Base-by-base conservation (phyloP, 2,113 vertebrate genomes). In the Corvus hawaiiensis region DNA sequence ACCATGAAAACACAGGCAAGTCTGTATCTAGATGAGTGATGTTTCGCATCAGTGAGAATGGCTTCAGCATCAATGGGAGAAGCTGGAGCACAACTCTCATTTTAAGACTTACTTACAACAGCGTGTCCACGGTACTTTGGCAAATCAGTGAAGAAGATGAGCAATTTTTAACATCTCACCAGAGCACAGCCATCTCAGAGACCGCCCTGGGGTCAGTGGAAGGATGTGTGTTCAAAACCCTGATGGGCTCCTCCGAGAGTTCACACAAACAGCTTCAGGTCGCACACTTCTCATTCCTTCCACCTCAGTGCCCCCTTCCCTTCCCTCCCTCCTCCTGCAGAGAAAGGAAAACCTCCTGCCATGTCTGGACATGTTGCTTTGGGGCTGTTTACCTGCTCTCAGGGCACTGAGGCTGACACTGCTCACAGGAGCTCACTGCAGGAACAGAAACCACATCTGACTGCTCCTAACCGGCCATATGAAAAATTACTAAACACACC, bases 341-440 rank as follows among this genome's bases (percentile, higher is more conserved):
- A 16, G 9, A 21, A 28, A 41, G 18, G 21, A 12, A 12, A 46
- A 10, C 8, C 54, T 43, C 20, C 48, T 43, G 32, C 41, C 4
- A 0, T 1, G 1, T 46, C 16, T 1, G 4, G 21, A 13, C 37
- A 5, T 0, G 0, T 3, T 16, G 22, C 39, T 76, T 11, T 3
- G 10, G 41, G 41, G 10, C 54, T 12, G 16, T 3, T 43, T 12
- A 2, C 22, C 61, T 35, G 27, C 55, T 48, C 54, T 41, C 64
- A 21, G 61, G 20, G n/a, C 20, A 13, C 37, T 11, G 41, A 32
- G 63, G 59, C 44, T 51, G 51, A 6, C 19, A 3, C 43, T 35
- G 48, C 73, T n/a, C 79, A 44, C 0, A 0, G 32, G 16, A 61
- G 4, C 48, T 37, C 55, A 8, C 23, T 7, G 35, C 52, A 78